Conservation (phyloP, 2,797 vertebrate genomes). For the Malurus leucopterus region DNA sequence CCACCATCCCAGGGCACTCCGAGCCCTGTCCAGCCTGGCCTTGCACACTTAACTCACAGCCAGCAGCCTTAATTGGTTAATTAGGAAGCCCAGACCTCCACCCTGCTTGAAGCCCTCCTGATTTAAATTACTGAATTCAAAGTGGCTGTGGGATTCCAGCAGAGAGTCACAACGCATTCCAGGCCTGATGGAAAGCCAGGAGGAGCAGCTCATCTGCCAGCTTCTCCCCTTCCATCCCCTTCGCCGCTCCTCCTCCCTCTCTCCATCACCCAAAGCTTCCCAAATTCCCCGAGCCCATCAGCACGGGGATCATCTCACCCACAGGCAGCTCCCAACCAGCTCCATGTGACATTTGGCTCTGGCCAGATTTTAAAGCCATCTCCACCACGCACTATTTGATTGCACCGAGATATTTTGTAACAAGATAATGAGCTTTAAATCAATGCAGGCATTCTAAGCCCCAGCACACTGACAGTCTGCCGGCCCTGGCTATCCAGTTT, state of each 20-base stretch:
- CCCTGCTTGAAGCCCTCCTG: neutral
- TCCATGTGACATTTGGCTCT: slow-evolving; percentile 42
- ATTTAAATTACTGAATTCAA: neutral
- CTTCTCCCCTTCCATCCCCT: neutral
- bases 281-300: neutral
- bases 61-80: neutral
- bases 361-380: slow-evolving; percentile 46
- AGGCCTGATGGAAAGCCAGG: neutral
- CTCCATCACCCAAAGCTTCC: neutral
- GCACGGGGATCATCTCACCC: slow-evolving; percentile 11
- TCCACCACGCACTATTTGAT: slow-evolving; percentile 40
- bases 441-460: slow-evolving; percentile 65
- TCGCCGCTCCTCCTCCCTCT: neutral
- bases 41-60: neutral
- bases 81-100: neutral
- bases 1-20: too few relatives aligned
- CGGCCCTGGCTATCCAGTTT: slow-evolving; percentile 36
- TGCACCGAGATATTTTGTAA: slow-evolving; percentile 66
- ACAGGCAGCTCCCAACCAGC: slow-evolving; percentile 4
- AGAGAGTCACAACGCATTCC: neutral
- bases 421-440: slow-evolving; percentile 64
- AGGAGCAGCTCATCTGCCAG: neutral
- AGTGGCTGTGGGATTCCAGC: neutral
- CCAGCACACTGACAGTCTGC: slow-evolving; percentile 36
- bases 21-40: neutral